Percentiles rank a stretch among this genome's conserved stretches.
Conservation (phyloP, 2,888 invertebrate genomes). For the Frankliniella fusca region DNA sequence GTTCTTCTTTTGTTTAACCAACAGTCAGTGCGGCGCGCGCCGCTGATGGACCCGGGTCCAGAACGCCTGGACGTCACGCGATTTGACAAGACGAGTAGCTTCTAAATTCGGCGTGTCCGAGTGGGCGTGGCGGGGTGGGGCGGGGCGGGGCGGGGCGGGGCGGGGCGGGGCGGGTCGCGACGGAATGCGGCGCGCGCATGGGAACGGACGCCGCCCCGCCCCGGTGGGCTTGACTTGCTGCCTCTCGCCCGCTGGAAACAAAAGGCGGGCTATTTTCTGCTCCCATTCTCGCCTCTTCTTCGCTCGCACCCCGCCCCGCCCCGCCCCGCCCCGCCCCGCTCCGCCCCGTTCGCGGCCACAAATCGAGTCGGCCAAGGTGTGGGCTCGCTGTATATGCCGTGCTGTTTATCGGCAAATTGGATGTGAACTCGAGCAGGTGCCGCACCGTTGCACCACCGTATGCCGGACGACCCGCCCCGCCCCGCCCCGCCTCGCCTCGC, state of each 20-base stretch:
- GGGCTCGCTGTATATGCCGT: background rate
- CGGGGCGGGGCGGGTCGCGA: too few relatives aligned
- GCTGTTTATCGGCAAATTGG: background rate
- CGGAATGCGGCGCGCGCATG: too few relatives aligned
- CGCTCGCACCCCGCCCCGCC: background rate
- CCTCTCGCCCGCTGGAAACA: background rate
- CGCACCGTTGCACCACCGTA: background rate
- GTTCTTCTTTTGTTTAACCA: background rate
- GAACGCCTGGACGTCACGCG: too few relatives aligned
- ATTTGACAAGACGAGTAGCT: too few relatives aligned
- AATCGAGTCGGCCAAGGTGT: background rate
- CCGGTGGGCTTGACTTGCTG: background rate
- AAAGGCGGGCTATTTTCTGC: background rate
- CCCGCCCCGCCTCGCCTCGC: background rate
- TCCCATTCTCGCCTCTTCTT: background rate
- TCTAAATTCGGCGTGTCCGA: too few relatives aligned
- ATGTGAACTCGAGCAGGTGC: conserved; percentile 19
- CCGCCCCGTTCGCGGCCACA: background rate
- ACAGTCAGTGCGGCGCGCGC: background rate
- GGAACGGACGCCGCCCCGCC: too few relatives aligned
- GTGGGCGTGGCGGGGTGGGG: too few relatives aligned
- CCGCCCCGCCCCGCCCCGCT: background rate
- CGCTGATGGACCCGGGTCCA: background rate
- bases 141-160: too few relatives aligned
- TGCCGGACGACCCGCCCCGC: background rate